Evolutionary conservation across 2,888 invertebrate species (phyloP).

Genomic region (Apamea anceps): DNA sequence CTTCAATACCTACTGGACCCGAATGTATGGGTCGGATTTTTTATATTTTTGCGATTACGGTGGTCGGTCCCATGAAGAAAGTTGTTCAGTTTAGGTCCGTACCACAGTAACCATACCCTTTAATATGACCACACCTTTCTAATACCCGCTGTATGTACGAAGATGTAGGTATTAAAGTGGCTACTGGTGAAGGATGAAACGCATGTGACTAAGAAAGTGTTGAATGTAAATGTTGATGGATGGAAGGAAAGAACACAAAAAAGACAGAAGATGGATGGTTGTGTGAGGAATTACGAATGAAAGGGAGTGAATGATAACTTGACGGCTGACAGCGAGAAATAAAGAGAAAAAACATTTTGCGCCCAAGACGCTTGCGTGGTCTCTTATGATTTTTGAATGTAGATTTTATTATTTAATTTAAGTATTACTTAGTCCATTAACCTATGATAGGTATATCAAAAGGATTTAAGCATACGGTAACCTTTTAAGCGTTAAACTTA

Average conservation of each 20-base stretch:
- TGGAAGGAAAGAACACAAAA: neutral
- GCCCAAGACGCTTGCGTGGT: neutral
- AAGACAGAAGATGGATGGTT: neutral
- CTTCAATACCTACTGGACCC: neutral
- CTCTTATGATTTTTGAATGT: neutral
- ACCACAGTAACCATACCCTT: neutral
- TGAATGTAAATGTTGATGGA: neutral
- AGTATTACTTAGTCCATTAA: neutral
- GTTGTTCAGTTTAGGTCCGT: neutral
- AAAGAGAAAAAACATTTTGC: neutral
- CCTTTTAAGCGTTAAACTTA: neutral
- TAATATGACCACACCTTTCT: neutral
- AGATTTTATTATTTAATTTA: neutral
- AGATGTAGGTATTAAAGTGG: neutral
- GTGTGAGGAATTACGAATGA: neutral
- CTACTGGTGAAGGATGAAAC: neutral
- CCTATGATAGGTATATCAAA: neutral
- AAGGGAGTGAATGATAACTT: neutral
- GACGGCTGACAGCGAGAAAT: conserved; percentile 8
- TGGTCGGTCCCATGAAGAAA: neutral
- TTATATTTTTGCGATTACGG: neutral
- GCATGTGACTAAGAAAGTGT: too few relatives aligned
- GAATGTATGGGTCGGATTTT: neutral
- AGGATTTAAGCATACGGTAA: neutral
- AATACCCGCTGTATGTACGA: neutral